These are phyloP conservation scores for Merluccius polli DNA, from an alignment of 2,797 vertebrate species.

Conservation along the genomic window DNA sequence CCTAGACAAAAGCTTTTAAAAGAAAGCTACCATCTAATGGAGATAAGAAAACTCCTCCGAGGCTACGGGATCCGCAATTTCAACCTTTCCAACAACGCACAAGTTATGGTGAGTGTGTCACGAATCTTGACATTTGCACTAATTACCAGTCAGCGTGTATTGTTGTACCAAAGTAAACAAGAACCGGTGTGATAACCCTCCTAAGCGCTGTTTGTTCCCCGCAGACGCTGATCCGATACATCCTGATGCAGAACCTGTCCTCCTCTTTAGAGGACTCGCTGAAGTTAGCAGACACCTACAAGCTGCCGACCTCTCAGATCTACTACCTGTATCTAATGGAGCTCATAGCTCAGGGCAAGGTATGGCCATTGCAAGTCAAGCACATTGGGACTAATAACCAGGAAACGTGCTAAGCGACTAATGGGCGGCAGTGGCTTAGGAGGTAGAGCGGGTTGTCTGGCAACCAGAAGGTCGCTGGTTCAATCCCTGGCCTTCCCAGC, in stretches of 20 bases:
- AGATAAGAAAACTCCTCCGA: slow-evolving; percentile 90
- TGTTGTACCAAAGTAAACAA: neutral
- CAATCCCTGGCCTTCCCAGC: too few species aligned
- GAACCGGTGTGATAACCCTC: neutral
- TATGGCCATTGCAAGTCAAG: slow-evolving; percentile 41
- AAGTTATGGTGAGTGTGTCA: slow-evolving; percentile 77
- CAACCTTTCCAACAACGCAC: slow-evolving; percentile 80
- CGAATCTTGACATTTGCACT: neutral
- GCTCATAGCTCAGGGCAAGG: slow-evolving; percentile 79
- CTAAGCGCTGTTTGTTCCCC: neutral
- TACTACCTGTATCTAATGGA: slow-evolving; percentile 80
- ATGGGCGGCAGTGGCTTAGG: too few species aligned
- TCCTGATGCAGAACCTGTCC: slow-evolving; percentile 84
- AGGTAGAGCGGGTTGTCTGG: too few species aligned
- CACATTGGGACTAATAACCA: neutral
- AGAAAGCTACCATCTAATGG: slow-evolving; percentile 91
- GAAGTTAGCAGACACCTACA: slow-evolving; percentile 82
- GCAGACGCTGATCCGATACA: slow-evolving; percentile 86
- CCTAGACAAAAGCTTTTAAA: slow-evolving; percentile 85
- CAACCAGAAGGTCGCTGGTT: too few species aligned
- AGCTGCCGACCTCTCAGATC: slow-evolving; percentile 79
- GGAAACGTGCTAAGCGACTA: neutral
- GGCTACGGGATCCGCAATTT: slow-evolving; percentile 89
- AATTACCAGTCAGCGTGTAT: neutral
- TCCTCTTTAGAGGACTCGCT: slow-evolving; percentile 87